These are phyloP conservation scores for Podocnemis expansa DNA, from an alignment of 2,113 vertebrate species.

Conservation along the genomic window DNA sequence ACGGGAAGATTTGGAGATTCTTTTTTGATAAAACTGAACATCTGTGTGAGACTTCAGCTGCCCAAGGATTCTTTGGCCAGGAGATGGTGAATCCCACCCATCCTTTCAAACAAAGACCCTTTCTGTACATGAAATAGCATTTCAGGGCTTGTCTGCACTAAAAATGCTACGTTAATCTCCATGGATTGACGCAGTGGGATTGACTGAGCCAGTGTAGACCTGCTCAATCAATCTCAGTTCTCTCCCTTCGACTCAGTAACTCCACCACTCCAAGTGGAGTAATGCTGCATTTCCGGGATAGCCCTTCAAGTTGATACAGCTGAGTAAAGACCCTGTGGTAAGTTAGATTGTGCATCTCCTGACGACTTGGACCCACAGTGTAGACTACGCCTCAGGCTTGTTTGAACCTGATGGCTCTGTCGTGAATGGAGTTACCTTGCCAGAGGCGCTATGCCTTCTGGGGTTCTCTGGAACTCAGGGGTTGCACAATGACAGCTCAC, in stretches of 20 bases:
- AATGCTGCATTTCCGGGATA: no score
- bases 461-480: not conserved
- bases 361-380: not conserved
- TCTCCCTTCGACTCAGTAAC: no score
- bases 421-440: not conserved
- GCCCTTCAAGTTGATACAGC: no score
- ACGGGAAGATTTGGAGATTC: not conserved
- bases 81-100: not conserved
- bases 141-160: accelerated
- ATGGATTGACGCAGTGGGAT: no score
- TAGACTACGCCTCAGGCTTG: no score
- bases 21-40: not conserved
- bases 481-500: not conserved
- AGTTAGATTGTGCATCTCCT: no score
- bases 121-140: not conserved
- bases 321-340: no score
- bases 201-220: no score
- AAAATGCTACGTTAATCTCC: no score
- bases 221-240: no score
- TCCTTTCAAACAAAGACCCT: not conserved
- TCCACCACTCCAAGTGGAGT: no score
- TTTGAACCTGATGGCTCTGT: not conserved
- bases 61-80: not conserved
- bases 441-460: not conserved
- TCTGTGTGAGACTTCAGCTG: accelerated